A percentile compares a stretch with the other conserved stretches of the same genome.
Evolutionary conservation across 2,888 invertebrate genomes (phyloP).

Genomic region (Cryptus viduatorius): DNA sequence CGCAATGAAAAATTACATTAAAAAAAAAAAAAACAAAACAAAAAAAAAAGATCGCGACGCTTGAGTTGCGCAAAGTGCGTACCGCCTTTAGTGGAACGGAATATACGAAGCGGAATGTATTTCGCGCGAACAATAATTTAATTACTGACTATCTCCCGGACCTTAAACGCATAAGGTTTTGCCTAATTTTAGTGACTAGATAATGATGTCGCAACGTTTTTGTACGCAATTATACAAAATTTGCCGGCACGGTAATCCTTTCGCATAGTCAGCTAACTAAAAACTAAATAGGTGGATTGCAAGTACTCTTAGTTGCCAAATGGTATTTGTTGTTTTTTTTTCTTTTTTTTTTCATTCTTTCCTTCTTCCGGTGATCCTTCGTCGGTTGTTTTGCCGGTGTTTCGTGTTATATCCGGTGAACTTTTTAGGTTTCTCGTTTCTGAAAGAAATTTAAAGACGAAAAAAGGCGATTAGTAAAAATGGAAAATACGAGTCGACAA

Average conservation of each 20-base stretch:
- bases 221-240: slow-evolving; percentile 53
- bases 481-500: background rate
- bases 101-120: slow-evolving; percentile 65
- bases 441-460: background rate
- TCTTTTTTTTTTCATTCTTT: background rate
- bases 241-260: slow-evolving; percentile 59
- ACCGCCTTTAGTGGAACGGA: slow-evolving; percentile 45
- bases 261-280: slow-evolving; percentile 66
- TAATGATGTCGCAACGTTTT: slow-evolving; percentile 73
- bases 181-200: slow-evolving; percentile 80
- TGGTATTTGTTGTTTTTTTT: slow-evolving; percentile 54
- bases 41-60: slow-evolving; percentile 19
- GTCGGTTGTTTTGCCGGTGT: slow-evolving; percentile 1
- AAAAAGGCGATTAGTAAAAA: background rate
- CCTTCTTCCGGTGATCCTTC: slow-evolving; percentile 13
- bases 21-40: slow-evolving; percentile 34
- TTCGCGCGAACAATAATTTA: slow-evolving; percentile 73
- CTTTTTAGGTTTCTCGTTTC: background rate
- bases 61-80: slow-evolving; percentile 19
- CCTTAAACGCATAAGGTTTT: slow-evolving; percentile 72
- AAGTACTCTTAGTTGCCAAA: slow-evolving; percentile 71
- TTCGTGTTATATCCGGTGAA: background rate
- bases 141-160: slow-evolving; percentile 75
- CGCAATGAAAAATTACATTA: slow-evolving; percentile 40
- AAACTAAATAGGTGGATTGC: slow-evolving; percentile 66